phyloP scores from a whole-genome alignment of 2,888 invertebrate species.

The Orthonevra nobilis region DNA sequence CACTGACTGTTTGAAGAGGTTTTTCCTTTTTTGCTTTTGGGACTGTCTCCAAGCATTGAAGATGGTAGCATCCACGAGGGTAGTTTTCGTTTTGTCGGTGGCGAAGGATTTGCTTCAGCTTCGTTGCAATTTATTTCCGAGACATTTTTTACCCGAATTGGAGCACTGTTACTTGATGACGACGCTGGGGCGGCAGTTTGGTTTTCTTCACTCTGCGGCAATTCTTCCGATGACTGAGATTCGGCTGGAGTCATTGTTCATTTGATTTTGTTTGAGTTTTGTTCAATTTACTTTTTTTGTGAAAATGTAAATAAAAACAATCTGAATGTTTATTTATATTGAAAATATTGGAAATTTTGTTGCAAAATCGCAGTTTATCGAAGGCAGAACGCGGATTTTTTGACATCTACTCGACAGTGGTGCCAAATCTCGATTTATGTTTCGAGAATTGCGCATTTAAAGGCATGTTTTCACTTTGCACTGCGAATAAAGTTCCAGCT shows the following conservation, averaged over 20 bases:
- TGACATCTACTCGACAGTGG: constrained; percentile 11
- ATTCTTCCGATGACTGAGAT: constrained; percentile 38
- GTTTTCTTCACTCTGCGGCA: constrained; percentile 10
- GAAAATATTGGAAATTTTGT: too few species aligned
- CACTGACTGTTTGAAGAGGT: too few species aligned
- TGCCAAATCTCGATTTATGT: constrained; percentile 20
- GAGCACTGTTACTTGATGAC: neutral
- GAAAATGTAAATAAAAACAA: neutral
- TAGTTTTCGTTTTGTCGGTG: constrained; percentile 5
- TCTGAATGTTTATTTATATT: too few species aligned
- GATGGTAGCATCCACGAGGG: constrained; percentile 44
- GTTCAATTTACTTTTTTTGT: too few species aligned
- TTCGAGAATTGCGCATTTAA: too few species aligned
- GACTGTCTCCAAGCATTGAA: neutral
- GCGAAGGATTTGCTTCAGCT: constrained; percentile 25
- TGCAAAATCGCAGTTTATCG: constrained; percentile 45
- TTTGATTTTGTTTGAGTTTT: too few species aligned
- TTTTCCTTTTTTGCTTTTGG: constrained; percentile 11
- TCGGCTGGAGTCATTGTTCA: constrained; percentile 49
- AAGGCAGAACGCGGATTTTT: constrained; percentile 32
- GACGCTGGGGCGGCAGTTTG: constrained; percentile 5
- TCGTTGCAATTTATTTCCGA: constrained; percentile 52
- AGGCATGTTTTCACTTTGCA: too few species aligned
- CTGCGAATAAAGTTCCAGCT: too few species aligned
- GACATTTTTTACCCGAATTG: constrained; percentile 52